A percentile compares a stretch with the other conserved stretches of the same genome.
These are phyloP conservation scores for Torymus tubicola DNA, from an alignment of 2,888 invertebrate species.

Conservation along the genomic window DNA sequence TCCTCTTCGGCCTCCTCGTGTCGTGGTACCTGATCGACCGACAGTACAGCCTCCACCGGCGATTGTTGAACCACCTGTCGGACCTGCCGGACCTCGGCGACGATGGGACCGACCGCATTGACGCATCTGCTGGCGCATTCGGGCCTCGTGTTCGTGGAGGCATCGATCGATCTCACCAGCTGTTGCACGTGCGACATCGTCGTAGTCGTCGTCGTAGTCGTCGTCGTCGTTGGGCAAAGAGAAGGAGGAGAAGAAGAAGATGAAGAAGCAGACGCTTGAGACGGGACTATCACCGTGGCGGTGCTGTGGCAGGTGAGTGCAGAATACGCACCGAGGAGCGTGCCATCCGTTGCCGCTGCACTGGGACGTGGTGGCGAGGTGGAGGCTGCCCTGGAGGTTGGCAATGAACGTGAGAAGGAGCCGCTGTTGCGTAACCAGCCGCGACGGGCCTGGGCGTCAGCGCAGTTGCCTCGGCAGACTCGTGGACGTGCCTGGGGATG, in stretches of 20 bases:
- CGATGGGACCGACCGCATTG: constrained; percentile 15
- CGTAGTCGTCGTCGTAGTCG: no score
- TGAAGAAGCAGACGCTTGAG: constrained; percentile 27
- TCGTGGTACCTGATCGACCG: background rate
- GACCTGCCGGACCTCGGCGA: background rate
- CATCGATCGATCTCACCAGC: constrained; percentile 67
- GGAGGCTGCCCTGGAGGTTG: constrained; percentile 51
- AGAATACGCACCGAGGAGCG: constrained; percentile 70
- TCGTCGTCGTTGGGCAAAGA: no score
- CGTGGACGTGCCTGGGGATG: background rate
- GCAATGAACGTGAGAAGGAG: constrained; percentile 62
- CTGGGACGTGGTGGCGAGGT: constrained; percentile 32
- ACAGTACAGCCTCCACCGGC: no score
- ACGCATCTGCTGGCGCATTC: constrained; percentile 61
- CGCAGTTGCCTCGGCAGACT: background rate
- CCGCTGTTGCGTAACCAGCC: constrained; percentile 61
- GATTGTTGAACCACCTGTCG: no score
- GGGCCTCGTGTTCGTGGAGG: constrained; percentile 66
- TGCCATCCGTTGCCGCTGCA: constrained; percentile 61
- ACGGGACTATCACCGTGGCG: background rate
- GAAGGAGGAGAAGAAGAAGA: constrained; percentile 25
- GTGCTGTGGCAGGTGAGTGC: background rate
- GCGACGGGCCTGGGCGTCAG: constrained; percentile 45
- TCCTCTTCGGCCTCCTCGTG: constrained; percentile 13
- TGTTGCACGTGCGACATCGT: constrained; percentile 61